phyloP scores from a whole-genome alignment of 2,888 invertebrate genomes.

The Parascotia fuliginaria region DNA sequence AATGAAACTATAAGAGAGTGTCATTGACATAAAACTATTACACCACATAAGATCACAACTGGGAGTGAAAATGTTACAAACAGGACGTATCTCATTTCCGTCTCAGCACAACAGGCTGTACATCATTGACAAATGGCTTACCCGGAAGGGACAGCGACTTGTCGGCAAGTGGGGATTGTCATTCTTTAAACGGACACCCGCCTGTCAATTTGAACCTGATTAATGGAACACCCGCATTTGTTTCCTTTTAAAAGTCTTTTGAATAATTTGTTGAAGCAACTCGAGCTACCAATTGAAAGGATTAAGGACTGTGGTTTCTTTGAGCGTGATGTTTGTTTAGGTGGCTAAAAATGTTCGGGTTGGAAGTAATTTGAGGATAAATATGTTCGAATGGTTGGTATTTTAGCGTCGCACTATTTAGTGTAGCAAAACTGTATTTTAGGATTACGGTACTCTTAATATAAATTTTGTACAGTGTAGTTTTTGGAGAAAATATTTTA shows the following conservation, averaged over 20 bases:
- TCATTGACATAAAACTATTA: not conserved
- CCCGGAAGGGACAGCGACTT: constrained; percentile 52
- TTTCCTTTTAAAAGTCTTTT: constrained; percentile 49
- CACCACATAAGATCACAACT: constrained; percentile 20
- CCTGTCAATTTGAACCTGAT: constrained; percentile 61
- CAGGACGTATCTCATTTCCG: constrained; percentile 52
- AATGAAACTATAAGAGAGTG: no score
- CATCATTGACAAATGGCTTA: constrained; percentile 66
- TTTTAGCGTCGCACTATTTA: no score
- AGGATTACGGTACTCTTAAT: no score
- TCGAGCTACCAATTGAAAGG: constrained; percentile 10
- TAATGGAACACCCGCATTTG: constrained; percentile 61
- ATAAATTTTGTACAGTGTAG: no score
- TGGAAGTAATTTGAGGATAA: not conserved
- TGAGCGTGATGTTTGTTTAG: constrained; percentile 6
- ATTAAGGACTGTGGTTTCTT: constrained; percentile 1
- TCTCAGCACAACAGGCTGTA: constrained; percentile 32
- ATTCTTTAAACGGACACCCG: constrained; percentile 48
- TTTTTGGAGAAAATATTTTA: no score
- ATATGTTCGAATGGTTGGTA: not conserved
- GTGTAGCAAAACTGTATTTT: no score
- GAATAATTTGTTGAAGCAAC: constrained; percentile 24
- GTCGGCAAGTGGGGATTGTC: constrained; percentile 49
- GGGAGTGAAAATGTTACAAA: constrained; percentile 42
- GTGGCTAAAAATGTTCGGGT: not conserved